A percentile compares a stretch with the other conserved stretches of the same genome.
Conservation (phyloP, 2,888 invertebrate species). For the Exephanes ischioxanthus region DNA sequence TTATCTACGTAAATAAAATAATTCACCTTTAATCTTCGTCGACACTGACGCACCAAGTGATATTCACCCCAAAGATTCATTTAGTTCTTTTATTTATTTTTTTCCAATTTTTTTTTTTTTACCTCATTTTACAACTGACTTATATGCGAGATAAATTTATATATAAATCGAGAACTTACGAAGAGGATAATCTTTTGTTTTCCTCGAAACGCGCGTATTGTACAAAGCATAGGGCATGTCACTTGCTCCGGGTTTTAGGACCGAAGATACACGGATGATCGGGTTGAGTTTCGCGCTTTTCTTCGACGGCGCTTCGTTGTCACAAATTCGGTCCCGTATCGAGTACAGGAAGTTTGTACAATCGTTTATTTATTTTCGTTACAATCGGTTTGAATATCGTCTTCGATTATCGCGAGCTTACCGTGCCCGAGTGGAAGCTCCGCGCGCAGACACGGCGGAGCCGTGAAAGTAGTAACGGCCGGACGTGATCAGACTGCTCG, state of each 20-base stretch:
- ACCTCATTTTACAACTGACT: conserved; percentile 15
- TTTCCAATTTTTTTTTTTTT: conserved; percentile 6
- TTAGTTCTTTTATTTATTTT: neutral
- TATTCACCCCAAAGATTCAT: neutral
- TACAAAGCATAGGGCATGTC: conserved; percentile 34
- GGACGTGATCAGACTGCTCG: neutral
- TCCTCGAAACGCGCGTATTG: conserved; percentile 21
- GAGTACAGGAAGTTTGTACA: neutral
- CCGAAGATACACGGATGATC: neutral
- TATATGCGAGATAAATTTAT: conserved; percentile 2
- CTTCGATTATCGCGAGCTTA: neutral
- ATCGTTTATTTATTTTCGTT: conserved; percentile 2
- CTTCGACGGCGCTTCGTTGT: conserved; percentile 30
- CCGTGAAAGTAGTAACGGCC: conserved; percentile 11
- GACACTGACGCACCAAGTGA: neutral
- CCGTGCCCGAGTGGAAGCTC: neutral
- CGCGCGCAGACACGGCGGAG: neutral
- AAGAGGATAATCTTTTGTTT: conserved; percentile 21
- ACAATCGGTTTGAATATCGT: neutral
- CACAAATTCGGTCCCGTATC: neutral
- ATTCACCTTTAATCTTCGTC: conserved; percentile 19
- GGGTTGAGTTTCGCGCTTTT: neutral
- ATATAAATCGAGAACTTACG: conserved; percentile 22
- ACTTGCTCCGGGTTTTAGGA: neutral
- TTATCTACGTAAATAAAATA: conserved; percentile 54